Conservation (phyloP, 2,797 vertebrate species). For the Gadopsis bispinosus region DNA sequence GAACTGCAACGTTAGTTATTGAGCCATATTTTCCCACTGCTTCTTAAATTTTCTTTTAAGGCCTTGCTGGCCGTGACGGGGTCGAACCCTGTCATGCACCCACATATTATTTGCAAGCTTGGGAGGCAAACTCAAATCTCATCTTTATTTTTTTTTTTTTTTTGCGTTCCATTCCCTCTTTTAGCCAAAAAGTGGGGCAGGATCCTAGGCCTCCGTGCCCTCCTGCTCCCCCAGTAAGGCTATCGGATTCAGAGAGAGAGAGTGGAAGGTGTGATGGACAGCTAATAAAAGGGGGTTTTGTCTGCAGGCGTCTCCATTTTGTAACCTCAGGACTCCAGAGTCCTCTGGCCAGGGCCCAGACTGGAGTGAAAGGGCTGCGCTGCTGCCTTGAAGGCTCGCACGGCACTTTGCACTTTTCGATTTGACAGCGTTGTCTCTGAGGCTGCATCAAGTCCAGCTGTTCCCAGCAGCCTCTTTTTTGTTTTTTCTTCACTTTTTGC, state of each 20-base stretch:
- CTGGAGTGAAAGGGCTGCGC: constrained; percentile 69
- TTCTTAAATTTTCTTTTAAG: no score
- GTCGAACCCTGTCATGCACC: constrained; percentile 2
- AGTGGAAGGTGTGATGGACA: constrained; percentile 77
- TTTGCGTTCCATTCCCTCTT: background rate
- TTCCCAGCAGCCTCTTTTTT: background rate
- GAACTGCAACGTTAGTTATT: constrained; percentile 3
- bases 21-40: background rate
- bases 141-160: constrained; percentile 21
- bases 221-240: constrained; percentile 49
- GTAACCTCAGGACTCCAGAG: constrained; percentile 79
- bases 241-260: constrained; percentile 75
- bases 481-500: background rate
- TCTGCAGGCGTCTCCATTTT: constrained; percentile 78
- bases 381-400: constrained; percentile 52
- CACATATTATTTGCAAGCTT: constrained; percentile 8
- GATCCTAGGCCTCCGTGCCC: constrained; percentile 40
- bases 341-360: constrained; percentile 74
- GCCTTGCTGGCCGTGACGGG: background rate
- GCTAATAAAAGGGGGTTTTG: constrained; percentile 81
- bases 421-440: background rate
- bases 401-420: background rate
- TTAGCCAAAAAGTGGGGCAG: constrained; percentile 41
- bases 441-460: background rate
- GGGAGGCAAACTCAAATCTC: constrained; percentile 26